phyloP scores from a whole-genome alignment of 2,888 invertebrate species.

The Diarsia mendica region DNA sequence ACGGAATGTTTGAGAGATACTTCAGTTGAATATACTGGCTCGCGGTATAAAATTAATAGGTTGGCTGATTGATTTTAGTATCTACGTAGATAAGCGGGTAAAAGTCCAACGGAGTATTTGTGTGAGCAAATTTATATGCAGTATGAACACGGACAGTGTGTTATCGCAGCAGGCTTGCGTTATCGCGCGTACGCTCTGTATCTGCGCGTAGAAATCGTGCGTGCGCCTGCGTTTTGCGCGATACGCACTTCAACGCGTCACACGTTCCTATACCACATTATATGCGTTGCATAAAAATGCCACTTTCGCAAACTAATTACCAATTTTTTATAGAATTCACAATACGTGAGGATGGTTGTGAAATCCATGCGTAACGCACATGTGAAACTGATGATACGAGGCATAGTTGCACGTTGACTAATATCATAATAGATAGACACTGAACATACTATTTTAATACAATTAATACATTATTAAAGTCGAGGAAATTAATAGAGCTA shows the following conservation, averaged over 20 bases:
- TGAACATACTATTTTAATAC: conserved; percentile 53
- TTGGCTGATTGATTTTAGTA: conserved; percentile 34
- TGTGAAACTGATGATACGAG: conserved; percentile 77
- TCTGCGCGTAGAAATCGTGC: conserved; percentile 84
- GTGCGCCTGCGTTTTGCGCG: conserved; percentile 85
- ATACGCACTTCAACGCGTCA: conserved; percentile 76
- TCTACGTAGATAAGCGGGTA: conserved; percentile 59
- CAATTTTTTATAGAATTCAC: conserved; percentile 78
- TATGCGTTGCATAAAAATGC: conserved; percentile 79
- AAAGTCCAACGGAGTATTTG: conserved; percentile 69
- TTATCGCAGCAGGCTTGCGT: conserved; percentile 80
- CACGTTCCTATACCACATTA: conserved; percentile 74
- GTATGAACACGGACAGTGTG: conserved; percentile 74
- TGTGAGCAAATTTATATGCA: conserved; percentile 78
- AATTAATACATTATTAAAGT: conserved; percentile 27
- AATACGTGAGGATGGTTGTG: conserved; percentile 86
- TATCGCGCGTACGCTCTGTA: conserved; percentile 83
- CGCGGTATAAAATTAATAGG: conserved; percentile 3
- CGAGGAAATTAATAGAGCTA: conserved; percentile 29
- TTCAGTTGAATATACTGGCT: not conserved
- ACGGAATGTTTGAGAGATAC: conserved; percentile 1
- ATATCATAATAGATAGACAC: conserved; percentile 62
- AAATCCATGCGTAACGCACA: conserved; percentile 87
- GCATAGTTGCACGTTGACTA: conserved; percentile 74
- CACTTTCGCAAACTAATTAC: conserved; percentile 87